Conservation (phyloP, 2,113 vertebrate genomes). For the Erpornis zantholeuca region DNA sequence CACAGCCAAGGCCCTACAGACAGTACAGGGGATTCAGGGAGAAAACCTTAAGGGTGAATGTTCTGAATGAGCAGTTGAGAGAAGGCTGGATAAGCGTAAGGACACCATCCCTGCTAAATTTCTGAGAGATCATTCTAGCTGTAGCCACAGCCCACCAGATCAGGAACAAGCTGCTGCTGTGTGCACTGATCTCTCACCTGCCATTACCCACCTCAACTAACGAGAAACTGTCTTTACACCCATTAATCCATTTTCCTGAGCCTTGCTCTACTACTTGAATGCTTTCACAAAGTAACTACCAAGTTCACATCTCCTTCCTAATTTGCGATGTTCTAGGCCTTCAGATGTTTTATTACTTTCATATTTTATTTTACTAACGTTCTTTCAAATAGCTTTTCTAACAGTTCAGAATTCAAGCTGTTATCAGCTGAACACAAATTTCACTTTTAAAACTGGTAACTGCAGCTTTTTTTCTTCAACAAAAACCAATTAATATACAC, state of each 20-base stretch:
- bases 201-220: background rate
- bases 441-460: background rate
- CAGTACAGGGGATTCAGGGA: accelerated
- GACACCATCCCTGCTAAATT: background rate
- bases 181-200: background rate
- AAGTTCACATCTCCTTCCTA: background rate
- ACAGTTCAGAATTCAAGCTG: background rate
- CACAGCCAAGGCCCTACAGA: accelerated
- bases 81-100: background rate
- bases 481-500: background rate
- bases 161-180: background rate
- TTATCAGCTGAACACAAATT: background rate
- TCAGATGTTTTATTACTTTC: background rate
- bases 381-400: background rate
- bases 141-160: background rate
- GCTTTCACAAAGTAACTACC: background rate
- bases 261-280: background rate
- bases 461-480: background rate
- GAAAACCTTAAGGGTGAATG: too few relatives aligned
- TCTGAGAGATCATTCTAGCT: background rate
- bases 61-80: accelerated
- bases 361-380: background rate
- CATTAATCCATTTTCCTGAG: background rate
- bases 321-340: background rate
- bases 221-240: background rate